Evolutionary conservation across 2,797 vertebrate species (phyloP), one percentile per base, ranked within the genome.

Genomic region (Momotus momota): DNA sequence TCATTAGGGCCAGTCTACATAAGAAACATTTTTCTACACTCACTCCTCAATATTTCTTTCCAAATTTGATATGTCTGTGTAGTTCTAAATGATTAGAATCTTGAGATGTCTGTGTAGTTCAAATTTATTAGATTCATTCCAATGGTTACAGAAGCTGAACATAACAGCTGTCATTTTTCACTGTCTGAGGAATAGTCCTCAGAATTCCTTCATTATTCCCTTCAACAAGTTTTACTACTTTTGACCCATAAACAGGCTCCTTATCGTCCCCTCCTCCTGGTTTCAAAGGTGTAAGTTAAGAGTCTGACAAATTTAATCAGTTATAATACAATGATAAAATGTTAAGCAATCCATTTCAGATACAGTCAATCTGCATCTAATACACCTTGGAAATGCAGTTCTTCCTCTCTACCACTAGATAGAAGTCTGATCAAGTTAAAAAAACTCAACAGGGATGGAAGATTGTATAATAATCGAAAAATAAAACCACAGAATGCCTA

Each of bases 391-490:
- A 87, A 94, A 80, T 87, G 94, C 88, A 96, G 62, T 95, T 96
- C 90, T 91, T 46, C 18, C 31, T 65, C 43, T 87, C 90, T 22
- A 61, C 94, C 95, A 96, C 96, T 96, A 97, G 96, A 85, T 87
- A 94, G 96, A 93, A 87, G 94, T 51, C 90, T 95, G 93, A 85
- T 65, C 94, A 87, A 96, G 48, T 91, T 70, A 38, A 93, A 95
- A 91, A 71, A 86, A 65, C 33, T 40, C 33, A 67, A 41, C 60
- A 81, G 35, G 7, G 25, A 9, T 52, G 22, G 31, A 80, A 84
- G 22, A 38, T 1, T 58, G 65, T 48, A 48, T 19, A 81, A 46
- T 27, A 70, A 78, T 0, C 21, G 13, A 46, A 88, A 81, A 52
- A 29, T 52, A 48, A 64, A 51, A 67, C 80, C 10, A 23, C n/a